Evolutionary conservation across 2,113 vertebrate genomes (phyloP), one percentile per base, ranked within the genome.

Genomic region (Phoxinus phoxinus): DNA sequence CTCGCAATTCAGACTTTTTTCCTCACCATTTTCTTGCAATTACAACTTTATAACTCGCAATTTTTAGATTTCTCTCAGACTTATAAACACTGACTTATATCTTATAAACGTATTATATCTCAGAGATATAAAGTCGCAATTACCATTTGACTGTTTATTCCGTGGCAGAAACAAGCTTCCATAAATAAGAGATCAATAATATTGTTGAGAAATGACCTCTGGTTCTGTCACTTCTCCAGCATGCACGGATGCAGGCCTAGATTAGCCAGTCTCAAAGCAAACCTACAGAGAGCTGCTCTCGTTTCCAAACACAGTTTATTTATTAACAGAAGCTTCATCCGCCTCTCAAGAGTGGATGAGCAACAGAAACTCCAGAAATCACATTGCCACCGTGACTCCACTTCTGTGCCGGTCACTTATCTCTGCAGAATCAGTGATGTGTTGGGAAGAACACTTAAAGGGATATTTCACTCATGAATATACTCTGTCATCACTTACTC

Each of bases 281-380:
- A 90, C 92, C 94, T 91, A 87, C 53, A 67, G 93, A 94, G 93
- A 94, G 90, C 93, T 94, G 94, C 91, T 94, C 94, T 93, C 92
- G 93, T 94, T 94, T 94, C 79, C 91, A 94, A 87, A 92, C 91
- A 93, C 94, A 82, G 92, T 94, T 94, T 94, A 94, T 94, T 94
- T 94, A 94, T 94, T 86, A 91, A 79, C 86, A 74, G 85, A 59
- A 53, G 80, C 80, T 56, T 63, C 48, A 51, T 71, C 59, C 9
- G 27, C 65, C 74, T 46, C 27, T 69, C 79, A 37, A 37, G 46
- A 25, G 67, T 53, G 80, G 86, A 75, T 81, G 59, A 58, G 61
- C 88, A 92, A 93, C 92, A 92, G 90, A 91, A 90, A 91, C 86
- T 86, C 87, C 30, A 76, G 6, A 32, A 21, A 25, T 6, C 67